A percentile compares a stretch with the other conserved stretches of the same genome.
phyloP scores from a whole-genome alignment of 2,888 invertebrate species.

The Cosmopolites sordidus region DNA sequence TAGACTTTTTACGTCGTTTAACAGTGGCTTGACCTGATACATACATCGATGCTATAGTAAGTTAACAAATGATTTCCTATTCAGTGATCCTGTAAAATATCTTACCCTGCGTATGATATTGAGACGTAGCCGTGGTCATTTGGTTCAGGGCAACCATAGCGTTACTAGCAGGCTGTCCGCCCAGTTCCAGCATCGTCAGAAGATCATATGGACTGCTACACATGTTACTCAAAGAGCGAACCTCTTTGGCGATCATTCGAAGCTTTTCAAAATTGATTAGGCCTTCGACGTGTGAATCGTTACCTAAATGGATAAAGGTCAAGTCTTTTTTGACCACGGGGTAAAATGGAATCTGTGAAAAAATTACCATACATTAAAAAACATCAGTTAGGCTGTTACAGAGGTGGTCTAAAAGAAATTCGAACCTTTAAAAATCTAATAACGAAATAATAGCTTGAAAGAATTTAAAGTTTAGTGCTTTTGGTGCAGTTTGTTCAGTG shows the following conservation, averaged over 20 bases:
- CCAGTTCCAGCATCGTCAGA: conserved; percentile 76
- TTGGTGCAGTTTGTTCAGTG: too few relatives aligned
- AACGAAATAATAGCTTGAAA: too few relatives aligned
- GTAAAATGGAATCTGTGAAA: conserved; percentile 73
- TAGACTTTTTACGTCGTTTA: conserved; percentile 83
- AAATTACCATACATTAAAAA: background rate
- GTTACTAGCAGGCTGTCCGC: conserved; percentile 81
- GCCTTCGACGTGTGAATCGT: conserved; percentile 84
- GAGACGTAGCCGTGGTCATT: conserved; percentile 69
- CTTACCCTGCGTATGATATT: conserved; percentile 50
- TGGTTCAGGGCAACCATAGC: conserved; percentile 88
- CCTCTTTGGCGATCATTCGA: conserved; percentile 97
- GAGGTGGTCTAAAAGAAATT: too few relatives aligned
- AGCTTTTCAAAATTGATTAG: conserved; percentile 97
- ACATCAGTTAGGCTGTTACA: too few relatives aligned
- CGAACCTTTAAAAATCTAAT: too few relatives aligned
- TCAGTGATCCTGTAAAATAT: background rate
- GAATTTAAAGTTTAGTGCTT: too few relatives aligned
- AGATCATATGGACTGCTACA: conserved; percentile 91
- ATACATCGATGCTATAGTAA: background rate
- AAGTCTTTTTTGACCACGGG: conserved; percentile 92
- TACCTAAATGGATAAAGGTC: conserved; percentile 96
- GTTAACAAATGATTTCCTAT: background rate
- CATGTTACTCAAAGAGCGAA: conserved; percentile 85
- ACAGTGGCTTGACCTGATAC: conserved; percentile 73